These are phyloP conservation scores for Ammodytes marinus DNA, from an alignment of 2,113 vertebrate genomes.

Conservation along the genomic window DNA sequence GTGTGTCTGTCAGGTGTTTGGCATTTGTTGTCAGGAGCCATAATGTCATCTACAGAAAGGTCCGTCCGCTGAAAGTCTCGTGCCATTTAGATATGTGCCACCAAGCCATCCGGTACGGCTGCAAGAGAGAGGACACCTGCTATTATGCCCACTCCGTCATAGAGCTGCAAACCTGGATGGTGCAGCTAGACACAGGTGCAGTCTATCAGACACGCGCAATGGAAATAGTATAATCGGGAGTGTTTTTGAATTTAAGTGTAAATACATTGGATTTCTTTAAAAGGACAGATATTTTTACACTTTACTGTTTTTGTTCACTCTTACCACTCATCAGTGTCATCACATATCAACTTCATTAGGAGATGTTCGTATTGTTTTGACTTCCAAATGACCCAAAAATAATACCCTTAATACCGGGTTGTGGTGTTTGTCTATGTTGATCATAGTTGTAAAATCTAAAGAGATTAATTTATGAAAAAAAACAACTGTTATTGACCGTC, in stretches of 20 bases:
- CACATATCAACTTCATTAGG: too few species aligned
- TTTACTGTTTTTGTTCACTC: background rate
- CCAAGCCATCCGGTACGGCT: conserved; percentile 89
- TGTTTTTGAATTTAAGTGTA: background rate
- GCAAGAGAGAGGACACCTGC: conserved; percentile 89
- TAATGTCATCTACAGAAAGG: conserved; percentile 91
- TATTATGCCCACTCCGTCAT: conserved; percentile 92
- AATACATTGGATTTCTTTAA: too few species aligned
- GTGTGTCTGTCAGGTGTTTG: conserved; percentile 87
- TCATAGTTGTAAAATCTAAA: too few species aligned
- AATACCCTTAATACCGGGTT: too few species aligned
- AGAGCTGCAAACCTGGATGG: conserved; percentile 94
- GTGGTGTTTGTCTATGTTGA: too few species aligned
- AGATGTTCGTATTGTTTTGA: too few species aligned
- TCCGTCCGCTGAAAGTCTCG: conserved; percentile 89
- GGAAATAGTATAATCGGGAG: background rate
- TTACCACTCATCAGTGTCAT: too few species aligned
- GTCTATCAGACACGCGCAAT: background rate
- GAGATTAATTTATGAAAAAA: too few species aligned
- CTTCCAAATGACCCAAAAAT: too few species aligned
- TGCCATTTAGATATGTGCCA: conserved; percentile 92
- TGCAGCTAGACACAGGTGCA: conserved; percentile 91
- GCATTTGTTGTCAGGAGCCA: conserved; percentile 90
- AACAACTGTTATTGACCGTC: too few species aligned
- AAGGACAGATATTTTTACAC: too few species aligned